Evolutionary conservation across 2,888 invertebrate genomes (phyloP).

Genomic region (Eristalis intricaria): DNA sequence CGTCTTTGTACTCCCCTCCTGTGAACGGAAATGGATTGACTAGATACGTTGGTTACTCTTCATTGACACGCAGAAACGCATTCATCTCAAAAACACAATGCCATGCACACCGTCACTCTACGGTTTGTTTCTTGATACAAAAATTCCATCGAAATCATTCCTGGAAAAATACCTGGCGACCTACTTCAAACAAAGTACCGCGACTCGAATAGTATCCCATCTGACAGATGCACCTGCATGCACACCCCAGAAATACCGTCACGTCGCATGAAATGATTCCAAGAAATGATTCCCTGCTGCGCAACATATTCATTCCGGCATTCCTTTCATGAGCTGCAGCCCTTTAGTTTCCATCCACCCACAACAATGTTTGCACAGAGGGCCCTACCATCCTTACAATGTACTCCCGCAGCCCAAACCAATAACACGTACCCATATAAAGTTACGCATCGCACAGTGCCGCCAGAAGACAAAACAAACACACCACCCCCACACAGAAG

Average conservation of each 20-base stretch:
- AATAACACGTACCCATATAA: constrained; percentile 53
- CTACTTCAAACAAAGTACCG: background rate
- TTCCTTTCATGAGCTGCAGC: background rate
- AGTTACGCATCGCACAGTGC: constrained; percentile 21
- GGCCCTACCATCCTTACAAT: background rate
- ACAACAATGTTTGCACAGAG: background rate
- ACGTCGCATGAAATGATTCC: background rate
- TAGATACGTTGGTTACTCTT: no score
- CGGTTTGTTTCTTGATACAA: background rate
- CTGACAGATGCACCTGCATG: background rate
- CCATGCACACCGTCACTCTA: background rate
- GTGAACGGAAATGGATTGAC: no score
- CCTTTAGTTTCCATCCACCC: background rate
- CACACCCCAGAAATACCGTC: background rate
- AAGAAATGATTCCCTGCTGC: background rate
- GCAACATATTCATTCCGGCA: background rate
- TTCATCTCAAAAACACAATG: background rate
- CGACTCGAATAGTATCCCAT: background rate
- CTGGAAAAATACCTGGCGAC: background rate
- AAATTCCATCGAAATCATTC: background rate
- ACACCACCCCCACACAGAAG: constrained; percentile 12
- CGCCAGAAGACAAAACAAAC: constrained; percentile 6
- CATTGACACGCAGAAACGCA: background rate
- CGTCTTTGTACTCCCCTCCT: no score
- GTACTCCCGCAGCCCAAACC: background rate